Base-by-base conservation (phyloP, 2,113 vertebrate species). In the Isichthys henryi region DNA sequence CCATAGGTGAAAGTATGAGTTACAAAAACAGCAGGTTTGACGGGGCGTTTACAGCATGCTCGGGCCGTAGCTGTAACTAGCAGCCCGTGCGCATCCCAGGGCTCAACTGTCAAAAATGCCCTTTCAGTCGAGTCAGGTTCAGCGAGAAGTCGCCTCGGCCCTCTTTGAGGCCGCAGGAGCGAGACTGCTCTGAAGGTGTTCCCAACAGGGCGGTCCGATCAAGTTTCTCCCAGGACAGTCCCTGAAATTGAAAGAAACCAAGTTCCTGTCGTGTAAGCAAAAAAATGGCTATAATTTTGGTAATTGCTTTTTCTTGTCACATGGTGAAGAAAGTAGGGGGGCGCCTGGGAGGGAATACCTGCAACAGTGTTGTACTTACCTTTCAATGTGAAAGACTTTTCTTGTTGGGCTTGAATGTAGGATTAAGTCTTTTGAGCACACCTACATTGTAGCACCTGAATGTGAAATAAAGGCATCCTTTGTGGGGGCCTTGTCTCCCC, bases 351-450 rank as follows among this genome's bases (percentile, higher is more conserved):
- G 50, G 70, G 82, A 89, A 91, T 91, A 95, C 94, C 94, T 95
- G 93, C 94, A 94, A 95, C 92, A 91, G 91, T 94, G 92, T 93
- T 93, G 92, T 92, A 88, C 93, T 91, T 93, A 94, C 94, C 93
- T 94, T 94, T 93, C 93, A 93, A 93, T 92, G 88, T 92, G 93
- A 95, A 95, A 94, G 93, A 93, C 94, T 92, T 94, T 93, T 92
- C 92, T 93, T 93, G 92, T 94, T 88, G 91, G 90, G 88, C 92
- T 91, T 95, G 95, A 95, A 95, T 95, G 94, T 87, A 83, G 95
- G 94, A 95, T 95, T 95, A 95, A 95, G 91, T 90, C 93, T 93
- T 93, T 94, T 92, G 92, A 95, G 93, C 93, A 93, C 92, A 93
- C 93, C 93, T 94, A 94, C 93, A 94, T 93, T 94, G 94, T 92